Evolutionary conservation across 2,797 vertebrate genomes (phyloP).

Genomic region (Lycodopsis pacificus): DNA sequence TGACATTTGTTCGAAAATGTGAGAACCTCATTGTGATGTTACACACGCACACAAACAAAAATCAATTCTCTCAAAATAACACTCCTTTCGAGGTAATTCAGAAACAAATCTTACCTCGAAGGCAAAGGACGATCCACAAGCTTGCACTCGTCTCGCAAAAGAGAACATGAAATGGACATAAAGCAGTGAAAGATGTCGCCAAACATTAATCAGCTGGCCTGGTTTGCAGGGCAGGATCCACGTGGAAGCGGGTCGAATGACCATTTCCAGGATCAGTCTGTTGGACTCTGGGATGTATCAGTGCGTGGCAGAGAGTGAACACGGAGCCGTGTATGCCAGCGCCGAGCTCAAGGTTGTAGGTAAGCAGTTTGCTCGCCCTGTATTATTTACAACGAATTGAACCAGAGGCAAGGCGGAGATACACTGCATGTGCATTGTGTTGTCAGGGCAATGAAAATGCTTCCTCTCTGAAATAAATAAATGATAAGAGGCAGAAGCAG

Average conservation of each 20-base stretch:
- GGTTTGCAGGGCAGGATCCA: constrained; percentile 74
- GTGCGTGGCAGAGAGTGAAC: constrained; percentile 83
- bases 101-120: background rate
- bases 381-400: constrained; percentile 18
- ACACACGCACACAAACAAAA: no score
- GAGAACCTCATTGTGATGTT: background rate
- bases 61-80: background rate
- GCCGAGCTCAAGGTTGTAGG: constrained; percentile 86
- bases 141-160: background rate
- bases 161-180: background rate
- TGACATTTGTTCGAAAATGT: background rate
- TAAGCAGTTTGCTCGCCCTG: constrained; percentile 59
- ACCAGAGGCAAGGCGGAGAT: constrained; percentile 5
- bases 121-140: background rate
- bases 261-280: constrained; percentile 78
- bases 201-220: constrained; percentile 1
- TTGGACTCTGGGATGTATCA: constrained; percentile 86
- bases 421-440: background rate
- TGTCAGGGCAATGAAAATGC: constrained; percentile 18
- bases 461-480: constrained; percentile 19
- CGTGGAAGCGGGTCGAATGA: constrained; percentile 76
- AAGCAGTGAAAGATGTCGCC: background rate
- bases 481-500: constrained; percentile 9
- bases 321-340: constrained; percentile 80
- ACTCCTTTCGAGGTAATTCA: background rate